Conservation (phyloP, 2,888 invertebrate genomes). For the Melolontha melolontha region DNA sequence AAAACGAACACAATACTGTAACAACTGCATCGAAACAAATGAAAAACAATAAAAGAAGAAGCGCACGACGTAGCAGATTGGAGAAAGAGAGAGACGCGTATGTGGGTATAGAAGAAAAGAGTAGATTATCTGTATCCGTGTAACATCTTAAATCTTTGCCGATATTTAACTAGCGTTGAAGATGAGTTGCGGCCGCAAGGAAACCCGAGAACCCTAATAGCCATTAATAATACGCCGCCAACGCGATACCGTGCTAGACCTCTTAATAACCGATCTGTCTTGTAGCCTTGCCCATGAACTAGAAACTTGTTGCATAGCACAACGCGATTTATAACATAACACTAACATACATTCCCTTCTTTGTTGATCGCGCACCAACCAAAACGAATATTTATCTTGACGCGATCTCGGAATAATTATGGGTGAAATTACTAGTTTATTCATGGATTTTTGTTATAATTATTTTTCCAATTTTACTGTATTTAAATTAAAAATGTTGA, state of each 20-base stretch:
- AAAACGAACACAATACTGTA: constrained; percentile 29
- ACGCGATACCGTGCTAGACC: constrained; percentile 62
- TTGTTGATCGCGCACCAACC: constrained; percentile 11
- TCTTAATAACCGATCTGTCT: constrained; percentile 62
- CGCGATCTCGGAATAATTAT: too few relatives aligned
- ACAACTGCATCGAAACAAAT: constrained; percentile 30
- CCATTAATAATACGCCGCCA: constrained; percentile 63
- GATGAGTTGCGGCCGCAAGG: constrained; percentile 46
- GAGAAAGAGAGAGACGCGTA: too few relatives aligned
- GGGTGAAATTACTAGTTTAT: too few relatives aligned
- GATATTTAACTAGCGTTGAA: constrained; percentile 46
- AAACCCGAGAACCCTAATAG: constrained; percentile 55
- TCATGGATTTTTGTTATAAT: too few relatives aligned
- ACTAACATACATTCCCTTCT: constrained; percentile 51
- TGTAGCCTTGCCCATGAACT: constrained; percentile 54
- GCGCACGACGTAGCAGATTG: too few relatives aligned
- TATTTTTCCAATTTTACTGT: too few relatives aligned
- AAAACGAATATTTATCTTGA: too few relatives aligned
- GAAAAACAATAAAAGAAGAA: constrained; percentile 15
- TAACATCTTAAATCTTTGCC: constrained; percentile 42
- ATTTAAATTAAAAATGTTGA: too few relatives aligned
- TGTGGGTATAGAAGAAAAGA: constrained; percentile 7
- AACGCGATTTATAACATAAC: constrained; percentile 54
- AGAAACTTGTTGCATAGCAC: constrained; percentile 52
- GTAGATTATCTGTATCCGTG: constrained; percentile 40